phyloP scores from a whole-genome alignment of 2,888 invertebrate genomes.

The Helleia helle region DNA sequence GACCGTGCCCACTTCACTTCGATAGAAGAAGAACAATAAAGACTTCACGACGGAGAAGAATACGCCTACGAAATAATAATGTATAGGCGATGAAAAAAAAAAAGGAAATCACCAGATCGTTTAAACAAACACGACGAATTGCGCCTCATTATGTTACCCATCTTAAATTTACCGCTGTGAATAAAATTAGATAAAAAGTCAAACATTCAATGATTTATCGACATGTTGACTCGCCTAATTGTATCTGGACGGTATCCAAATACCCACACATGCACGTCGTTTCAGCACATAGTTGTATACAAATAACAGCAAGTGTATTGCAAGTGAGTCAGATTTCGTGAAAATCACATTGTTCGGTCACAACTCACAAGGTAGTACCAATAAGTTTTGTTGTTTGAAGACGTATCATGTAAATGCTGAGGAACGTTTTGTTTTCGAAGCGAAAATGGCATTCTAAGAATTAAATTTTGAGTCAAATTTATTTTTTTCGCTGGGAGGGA shows the following conservation, averaged over 20 bases:
- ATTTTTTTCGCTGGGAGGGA: too few relatives aligned
- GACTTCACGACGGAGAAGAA: neutral
- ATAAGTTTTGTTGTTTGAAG: too few relatives aligned
- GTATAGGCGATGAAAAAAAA: neutral
- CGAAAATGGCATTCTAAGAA: too few relatives aligned
- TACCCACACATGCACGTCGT: neutral
- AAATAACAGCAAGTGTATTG: neutral
- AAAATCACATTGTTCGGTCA: conserved; percentile 5
- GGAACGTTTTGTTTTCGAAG: too few relatives aligned
- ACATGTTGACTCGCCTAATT: conserved; percentile 1
- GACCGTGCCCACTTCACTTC: conserved; percentile 29
- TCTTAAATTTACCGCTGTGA: neutral
- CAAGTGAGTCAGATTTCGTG: neutral
- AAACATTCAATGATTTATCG: conserved; percentile 3
- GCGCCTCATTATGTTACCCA: neutral
- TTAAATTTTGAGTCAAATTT: too few relatives aligned
- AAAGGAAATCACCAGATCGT: conserved; percentile 1
- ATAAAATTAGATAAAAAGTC: conserved; percentile 6
- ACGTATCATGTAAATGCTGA: too few relatives aligned
- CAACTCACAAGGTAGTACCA: too few relatives aligned
- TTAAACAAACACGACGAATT: neutral
- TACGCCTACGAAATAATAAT: neutral
- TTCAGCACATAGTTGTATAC: too few relatives aligned
- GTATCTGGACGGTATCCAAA: neutral
- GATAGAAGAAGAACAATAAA: conserved; percentile 19